A percentile compares a stretch with the other conserved stretches of the same genome.
Conservation (phyloP, 1,140 invertebrate species). For the Leptonema lineaticorne region DNA sequence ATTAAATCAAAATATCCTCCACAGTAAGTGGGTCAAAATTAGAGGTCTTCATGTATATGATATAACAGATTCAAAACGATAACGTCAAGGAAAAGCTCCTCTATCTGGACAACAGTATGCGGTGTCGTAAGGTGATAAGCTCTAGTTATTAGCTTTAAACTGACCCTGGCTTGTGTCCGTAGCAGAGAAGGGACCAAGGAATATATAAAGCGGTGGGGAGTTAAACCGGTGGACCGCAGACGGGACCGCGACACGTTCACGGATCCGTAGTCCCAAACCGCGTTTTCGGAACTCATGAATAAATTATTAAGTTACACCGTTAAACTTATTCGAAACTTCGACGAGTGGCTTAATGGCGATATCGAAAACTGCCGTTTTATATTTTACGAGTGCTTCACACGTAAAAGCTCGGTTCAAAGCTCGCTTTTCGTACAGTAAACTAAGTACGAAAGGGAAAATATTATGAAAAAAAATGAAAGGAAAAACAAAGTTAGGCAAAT, state of each 20-base stretch:
- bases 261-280: background rate
- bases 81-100: no score
- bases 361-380: background rate
- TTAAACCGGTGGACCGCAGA: background rate
- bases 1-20: no score
- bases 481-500: background rate
- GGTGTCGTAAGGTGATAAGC: background rate
- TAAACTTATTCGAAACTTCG: background rate
- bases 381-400: background rate
- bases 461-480: no score
- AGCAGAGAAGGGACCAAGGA: no score
- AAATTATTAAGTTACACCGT: background rate
- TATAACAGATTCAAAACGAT: no score
- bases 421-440: no score
- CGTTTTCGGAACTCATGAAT: background rate
- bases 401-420: background rate
- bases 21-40: no score
- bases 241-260: background rate
- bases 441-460: no score
- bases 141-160: background rate
- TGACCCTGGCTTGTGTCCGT: background rate
- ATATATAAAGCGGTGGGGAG: conserved; percentile 1
- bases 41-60: no score
- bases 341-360: background rate
- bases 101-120: no score